Evolutionary conservation across 2,888 invertebrate species (phyloP).

Genomic region (Torymus auratus): DNA sequence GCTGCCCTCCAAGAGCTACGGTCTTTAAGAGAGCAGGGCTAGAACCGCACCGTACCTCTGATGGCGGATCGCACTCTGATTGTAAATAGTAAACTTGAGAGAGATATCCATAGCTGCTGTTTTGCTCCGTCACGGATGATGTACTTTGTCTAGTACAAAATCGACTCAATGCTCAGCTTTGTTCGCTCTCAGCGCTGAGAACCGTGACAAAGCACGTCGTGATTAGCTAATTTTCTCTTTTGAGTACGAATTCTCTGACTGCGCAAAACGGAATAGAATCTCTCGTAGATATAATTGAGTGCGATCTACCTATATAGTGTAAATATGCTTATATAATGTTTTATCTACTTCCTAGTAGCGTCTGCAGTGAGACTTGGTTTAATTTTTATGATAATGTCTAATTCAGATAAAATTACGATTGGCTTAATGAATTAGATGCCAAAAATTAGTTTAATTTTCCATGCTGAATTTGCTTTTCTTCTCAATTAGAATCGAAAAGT

Average conservation of each 20-base stretch:
- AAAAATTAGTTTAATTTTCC: slow-evolving; percentile 16
- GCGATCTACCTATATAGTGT: not conserved
- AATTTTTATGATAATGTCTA: not conserved
- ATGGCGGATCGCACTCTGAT: not conserved
- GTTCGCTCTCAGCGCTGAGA: too few relatives aligned
- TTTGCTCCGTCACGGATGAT: too few relatives aligned
- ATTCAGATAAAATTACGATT: not conserved
- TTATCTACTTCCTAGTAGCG: not conserved
- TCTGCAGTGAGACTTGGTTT: slow-evolving; percentile 2
- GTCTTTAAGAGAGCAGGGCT: not conserved
- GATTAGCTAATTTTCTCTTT: not conserved
- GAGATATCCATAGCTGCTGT: not conserved
- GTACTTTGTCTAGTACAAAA: too few relatives aligned
- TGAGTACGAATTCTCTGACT: not conserved
- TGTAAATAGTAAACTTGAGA: slow-evolving; percentile 18
- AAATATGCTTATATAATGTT: slow-evolving; percentile 14
- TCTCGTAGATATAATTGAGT: not conserved
- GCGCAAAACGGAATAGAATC: not conserved
- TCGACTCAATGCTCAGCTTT: too few relatives aligned
- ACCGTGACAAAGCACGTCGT: not conserved
- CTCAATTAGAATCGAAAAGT: too few relatives aligned
- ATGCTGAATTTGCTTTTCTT: too few relatives aligned
- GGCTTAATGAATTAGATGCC: not conserved
- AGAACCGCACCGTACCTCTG: not conserved
- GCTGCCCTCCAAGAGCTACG: slow-evolving; percentile 20